Evolutionary conservation across 1,140 invertebrate species (phyloP).

Genomic region (Drosophila azteca): DNA sequence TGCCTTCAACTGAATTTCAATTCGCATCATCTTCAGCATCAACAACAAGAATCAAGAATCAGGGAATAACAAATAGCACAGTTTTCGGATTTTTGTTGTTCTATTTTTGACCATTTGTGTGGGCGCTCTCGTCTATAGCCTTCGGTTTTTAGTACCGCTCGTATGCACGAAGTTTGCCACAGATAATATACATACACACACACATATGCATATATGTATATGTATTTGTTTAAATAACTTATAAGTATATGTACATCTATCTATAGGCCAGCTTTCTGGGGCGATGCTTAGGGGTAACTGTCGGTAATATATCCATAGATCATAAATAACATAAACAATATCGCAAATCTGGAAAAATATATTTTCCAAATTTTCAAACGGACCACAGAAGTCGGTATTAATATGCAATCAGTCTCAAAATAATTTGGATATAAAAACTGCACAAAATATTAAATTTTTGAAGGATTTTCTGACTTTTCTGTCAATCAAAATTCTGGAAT

Average conservation of each 20-base stretch:
- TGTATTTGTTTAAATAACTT: conserved; percentile 41
- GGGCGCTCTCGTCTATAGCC: conserved; percentile 67
- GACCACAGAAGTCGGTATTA: not conserved
- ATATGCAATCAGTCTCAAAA: not conserved
- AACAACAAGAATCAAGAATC: conserved; percentile 48
- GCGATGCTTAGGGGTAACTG: conserved; percentile 42
- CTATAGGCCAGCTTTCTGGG: conserved; percentile 54
- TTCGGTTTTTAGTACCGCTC: conserved; percentile 53
- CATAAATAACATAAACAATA: conserved; percentile 36
- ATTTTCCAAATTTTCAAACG: conserved; percentile 13
- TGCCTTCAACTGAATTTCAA: conserved; percentile 68
- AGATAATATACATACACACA: conserved; percentile 24
- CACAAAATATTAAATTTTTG: not conserved
- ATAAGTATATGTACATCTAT: conserved; percentile 19
- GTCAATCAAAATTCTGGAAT: accelerated
- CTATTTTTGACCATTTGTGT: conserved; percentile 73
- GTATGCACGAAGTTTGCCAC: conserved; percentile 31
- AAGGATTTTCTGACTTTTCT: not conserved
- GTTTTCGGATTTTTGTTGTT: conserved; percentile 58
- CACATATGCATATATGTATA: conserved; percentile 23
- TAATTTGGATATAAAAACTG: too few species aligned
- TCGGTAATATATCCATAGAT: conserved; percentile 39
- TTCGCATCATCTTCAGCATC: conserved; percentile 72
- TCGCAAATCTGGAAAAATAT: conserved; percentile 17
- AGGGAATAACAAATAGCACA: conserved; percentile 78